Evolutionary conservation across 2,888 invertebrate species (phyloP).

Genomic region (Caenorhabditis afra): DNA sequence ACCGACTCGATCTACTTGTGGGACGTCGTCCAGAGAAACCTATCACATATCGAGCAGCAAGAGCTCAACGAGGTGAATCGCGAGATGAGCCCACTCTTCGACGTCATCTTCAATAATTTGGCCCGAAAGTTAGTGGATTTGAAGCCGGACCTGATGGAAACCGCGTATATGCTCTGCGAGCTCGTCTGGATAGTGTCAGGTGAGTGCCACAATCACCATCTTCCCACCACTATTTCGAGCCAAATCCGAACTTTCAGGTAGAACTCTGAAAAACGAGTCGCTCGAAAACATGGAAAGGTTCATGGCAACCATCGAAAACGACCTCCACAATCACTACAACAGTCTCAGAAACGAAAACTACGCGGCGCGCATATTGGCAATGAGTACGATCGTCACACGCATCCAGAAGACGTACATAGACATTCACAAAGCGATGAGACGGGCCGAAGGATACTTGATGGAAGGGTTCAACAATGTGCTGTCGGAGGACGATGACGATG

Average conservation of each 20-base stretch:
- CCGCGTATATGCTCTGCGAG: slow-evolving; percentile 27
- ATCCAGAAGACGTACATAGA: slow-evolving; percentile 37
- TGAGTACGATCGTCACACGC: slow-evolving; percentile 25
- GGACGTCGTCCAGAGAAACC: slow-evolving; percentile 16
- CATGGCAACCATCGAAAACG: background rate
- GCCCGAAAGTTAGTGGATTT: slow-evolving; percentile 5
- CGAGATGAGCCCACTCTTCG: slow-evolving; percentile 9
- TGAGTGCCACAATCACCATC: background rate
- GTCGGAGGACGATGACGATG: no score
- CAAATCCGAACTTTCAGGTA: slow-evolving; percentile 18
- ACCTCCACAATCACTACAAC: slow-evolving; percentile 18
- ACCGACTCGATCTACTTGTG: slow-evolving; percentile 6
- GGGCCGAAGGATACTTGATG: background rate
- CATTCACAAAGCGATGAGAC: slow-evolving; percentile 24
- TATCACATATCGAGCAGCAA: slow-evolving; percentile 9
- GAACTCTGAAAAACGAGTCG: slow-evolving; percentile 2
- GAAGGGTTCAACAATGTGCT: no score
- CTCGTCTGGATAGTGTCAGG: slow-evolving; percentile 37
- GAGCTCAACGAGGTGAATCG: slow-evolving; percentile 14
- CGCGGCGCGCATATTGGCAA: slow-evolving; percentile 9
- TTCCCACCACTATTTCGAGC: no score
- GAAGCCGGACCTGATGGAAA: slow-evolving; percentile 13
- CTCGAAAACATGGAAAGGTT: slow-evolving; percentile 9
- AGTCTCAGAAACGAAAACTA: slow-evolving; percentile 23
- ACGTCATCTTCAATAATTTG: slow-evolving; percentile 23